Evolutionary conservation across 2,797 vertebrate genomes (phyloP).

Genomic region (Nyctalus aviator): DNA sequence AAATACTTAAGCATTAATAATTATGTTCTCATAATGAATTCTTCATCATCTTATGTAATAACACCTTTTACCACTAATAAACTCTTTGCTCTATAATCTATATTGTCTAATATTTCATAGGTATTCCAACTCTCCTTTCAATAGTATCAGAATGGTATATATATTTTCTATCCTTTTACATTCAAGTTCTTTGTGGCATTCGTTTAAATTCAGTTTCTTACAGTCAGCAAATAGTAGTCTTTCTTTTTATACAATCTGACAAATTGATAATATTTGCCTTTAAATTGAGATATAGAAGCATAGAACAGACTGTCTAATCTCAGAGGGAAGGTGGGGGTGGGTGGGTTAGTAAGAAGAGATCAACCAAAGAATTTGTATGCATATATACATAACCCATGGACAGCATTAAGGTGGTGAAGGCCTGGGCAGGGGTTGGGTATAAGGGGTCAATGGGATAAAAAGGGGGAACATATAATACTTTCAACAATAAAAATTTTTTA

Average conservation of each 20-base stretch:
- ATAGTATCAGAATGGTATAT: neutral
- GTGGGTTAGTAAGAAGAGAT: too few species aligned
- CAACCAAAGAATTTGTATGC: too few species aligned
- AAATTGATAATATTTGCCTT: neutral
- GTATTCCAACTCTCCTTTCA: neutral
- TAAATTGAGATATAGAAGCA: neutral
- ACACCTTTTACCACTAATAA: conserved; percentile 1
- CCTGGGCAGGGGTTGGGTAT: too few species aligned
- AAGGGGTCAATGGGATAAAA: too few species aligned
- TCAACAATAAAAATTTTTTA: too few species aligned
- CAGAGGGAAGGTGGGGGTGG: too few species aligned
- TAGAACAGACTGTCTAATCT: too few species aligned
- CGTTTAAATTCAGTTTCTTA: neutral
- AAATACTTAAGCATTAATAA: neutral
- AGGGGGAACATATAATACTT: too few species aligned
- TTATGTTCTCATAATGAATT: neutral
- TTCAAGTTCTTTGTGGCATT: neutral
- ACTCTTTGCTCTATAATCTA: neutral
- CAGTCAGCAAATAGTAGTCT: neutral
- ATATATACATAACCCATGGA: too few species aligned
- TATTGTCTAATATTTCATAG: neutral
- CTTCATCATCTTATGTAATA: neutral
- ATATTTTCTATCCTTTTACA: neutral
- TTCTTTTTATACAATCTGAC: neutral
- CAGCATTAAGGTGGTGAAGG: too few species aligned